phyloP scores from a whole-genome alignment of 2,113 vertebrate genomes.

The Anguilla japonica region DNA sequence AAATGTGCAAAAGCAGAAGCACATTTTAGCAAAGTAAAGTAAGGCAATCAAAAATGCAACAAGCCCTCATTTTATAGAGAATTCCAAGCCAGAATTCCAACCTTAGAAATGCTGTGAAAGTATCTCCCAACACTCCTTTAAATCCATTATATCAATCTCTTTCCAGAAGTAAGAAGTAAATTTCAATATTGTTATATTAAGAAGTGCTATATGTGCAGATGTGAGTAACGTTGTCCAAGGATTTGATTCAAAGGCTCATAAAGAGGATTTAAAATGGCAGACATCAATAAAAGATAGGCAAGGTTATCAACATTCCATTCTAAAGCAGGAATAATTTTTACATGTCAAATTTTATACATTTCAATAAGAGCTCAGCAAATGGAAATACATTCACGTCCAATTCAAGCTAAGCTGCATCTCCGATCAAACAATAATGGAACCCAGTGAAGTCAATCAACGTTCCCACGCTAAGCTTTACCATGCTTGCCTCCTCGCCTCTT shows the following conservation, averaged over 20 bases:
- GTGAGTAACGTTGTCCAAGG: slow-evolving; percentile 24
- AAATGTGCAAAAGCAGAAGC: slow-evolving; percentile 54
- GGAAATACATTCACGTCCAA: slow-evolving; percentile 43
- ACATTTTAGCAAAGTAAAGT: slow-evolving; percentile 57
- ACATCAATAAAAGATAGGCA: slow-evolving; percentile 24
- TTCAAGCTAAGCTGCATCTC: slow-evolving; percentile 18
- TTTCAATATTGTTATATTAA: slow-evolving; percentile 31
- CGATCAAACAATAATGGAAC: slow-evolving; percentile 1
- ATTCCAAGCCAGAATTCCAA: slow-evolving; percentile 48
- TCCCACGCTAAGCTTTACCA: neutral
- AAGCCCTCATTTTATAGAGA: slow-evolving; percentile 65
- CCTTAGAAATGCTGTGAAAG: slow-evolving; percentile 25
- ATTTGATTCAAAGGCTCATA: neutral
- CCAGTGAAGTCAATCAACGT: slow-evolving; percentile 1
- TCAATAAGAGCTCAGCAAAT: slow-evolving; percentile 2
- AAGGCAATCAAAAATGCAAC: slow-evolving; percentile 69
- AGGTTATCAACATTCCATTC: slow-evolving; percentile 48
- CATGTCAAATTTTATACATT: slow-evolving; percentile 1
- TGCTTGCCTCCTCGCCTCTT: neutral
- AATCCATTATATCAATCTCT: slow-evolving; percentile 38
- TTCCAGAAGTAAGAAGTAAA: slow-evolving; percentile 67
- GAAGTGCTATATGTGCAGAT: neutral
- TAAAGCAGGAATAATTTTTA: slow-evolving; percentile 26
- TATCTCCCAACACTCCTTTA: slow-evolving; percentile 25
- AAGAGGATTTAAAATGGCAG: slow-evolving; percentile 14